Evolutionary conservation across 2,888 invertebrate genomes (phyloP), one percentile per base, ranked within the genome.

Genomic region (Periphyllus acericola): DNA sequence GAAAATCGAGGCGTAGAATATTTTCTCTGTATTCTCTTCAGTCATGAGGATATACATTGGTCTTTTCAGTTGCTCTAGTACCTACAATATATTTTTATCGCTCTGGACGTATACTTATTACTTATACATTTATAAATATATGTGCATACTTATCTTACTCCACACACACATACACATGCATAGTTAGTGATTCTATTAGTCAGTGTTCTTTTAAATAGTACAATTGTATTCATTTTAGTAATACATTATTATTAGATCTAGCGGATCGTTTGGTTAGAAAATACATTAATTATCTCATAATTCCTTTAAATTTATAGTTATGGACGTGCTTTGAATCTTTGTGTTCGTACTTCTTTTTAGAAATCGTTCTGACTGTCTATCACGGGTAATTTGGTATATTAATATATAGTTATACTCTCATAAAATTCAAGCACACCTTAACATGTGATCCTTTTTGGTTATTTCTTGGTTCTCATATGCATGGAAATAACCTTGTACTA

Each of bases 21-120:
- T 82, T 46, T 19, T 68, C 71, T 52, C 9, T 46, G 46, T 46
- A 46, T 66, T 25, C 66, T n/a, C 80, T 81, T 46, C 29, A 6
- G 72, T 52, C 25, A 82, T 40, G 19, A 60, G 17, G 74, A 17
- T 75, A 14, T 40, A 19, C 40, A 66, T 75, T 75, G 60, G 74
- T 79, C n/a, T 29, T 79, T 79, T 55, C 1, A 40, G 46, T 76
- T n/a, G 46, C 40, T 76, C 40, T 76, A 3, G n/a, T 46, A 46
- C n/a, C n/a, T n/a, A n/a, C 55, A 21, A 36, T 76, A 46, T n/a
- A 1, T 76, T 40, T 76, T 76, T 76, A 76, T 76, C 46, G n/a
- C 11, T 76, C 46, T 19, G 17, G n/a, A 76, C n/a, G 36, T 76
- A 76, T 76, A 76, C 19, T 21, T 76, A n/a, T 66, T 66, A 66